These are phyloP conservation scores for Malurus cyaneus DNA, from an alignment of 2,113 vertebrate genomes.

Conservation along the genomic window DNA sequence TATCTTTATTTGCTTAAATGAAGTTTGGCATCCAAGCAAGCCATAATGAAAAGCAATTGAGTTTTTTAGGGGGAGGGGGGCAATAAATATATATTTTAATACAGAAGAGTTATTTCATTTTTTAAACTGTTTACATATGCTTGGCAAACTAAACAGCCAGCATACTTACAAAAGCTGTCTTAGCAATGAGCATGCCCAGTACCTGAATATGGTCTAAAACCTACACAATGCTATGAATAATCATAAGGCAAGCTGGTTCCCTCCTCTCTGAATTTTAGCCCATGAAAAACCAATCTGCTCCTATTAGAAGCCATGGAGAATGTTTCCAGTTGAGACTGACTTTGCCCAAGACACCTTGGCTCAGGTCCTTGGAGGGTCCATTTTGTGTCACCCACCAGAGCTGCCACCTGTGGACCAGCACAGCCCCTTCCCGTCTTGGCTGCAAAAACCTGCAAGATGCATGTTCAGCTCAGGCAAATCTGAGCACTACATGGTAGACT, in stretches of 20 bases:
- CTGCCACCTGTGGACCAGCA: neutral
- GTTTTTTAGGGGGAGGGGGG: neutral
- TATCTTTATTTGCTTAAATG: conserved; percentile 61
- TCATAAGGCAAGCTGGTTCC: conserved; percentile 7
- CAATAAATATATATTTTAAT: conserved; percentile 62
- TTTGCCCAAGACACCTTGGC: neutral
- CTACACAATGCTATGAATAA: neutral
- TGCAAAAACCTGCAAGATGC: neutral
- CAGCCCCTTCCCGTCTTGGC: neutral
- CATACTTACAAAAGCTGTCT: neutral
- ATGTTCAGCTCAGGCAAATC: neutral
- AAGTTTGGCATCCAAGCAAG: conserved; percentile 61
- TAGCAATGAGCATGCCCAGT: neutral
- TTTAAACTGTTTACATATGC: conserved; percentile 63
- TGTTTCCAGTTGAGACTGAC: neutral
- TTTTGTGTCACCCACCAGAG: conserved; percentile 15
- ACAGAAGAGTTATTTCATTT: conserved; percentile 70
- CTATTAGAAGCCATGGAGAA: neutral
- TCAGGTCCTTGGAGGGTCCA: neutral
- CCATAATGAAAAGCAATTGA: conserved; percentile 68
- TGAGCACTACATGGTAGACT: neutral
- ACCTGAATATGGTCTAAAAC: neutral
- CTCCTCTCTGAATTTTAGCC: neutral
- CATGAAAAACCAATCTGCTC: conserved; percentile 22
- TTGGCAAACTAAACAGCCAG: conserved; percentile 45